Evolutionary conservation across 2,113 vertebrate species (phyloP).

Genomic region (Neodon shergylaensis): DNA sequence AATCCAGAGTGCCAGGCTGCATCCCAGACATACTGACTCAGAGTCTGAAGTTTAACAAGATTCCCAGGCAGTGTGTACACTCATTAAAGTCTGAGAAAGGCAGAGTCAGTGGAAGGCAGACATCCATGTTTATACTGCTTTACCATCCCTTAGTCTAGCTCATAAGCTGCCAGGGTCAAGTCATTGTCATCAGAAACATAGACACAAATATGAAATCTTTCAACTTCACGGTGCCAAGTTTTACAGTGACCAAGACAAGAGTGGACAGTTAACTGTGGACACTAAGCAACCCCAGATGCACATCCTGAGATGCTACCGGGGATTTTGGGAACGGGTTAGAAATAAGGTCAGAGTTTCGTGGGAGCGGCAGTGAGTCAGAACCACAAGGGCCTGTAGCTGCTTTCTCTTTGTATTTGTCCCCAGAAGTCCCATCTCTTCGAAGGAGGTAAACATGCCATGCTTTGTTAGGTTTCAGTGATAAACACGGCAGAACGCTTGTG

Average conservation of each 20-base stretch:
- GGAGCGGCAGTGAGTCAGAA: neutral
- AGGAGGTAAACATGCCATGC: slow-evolving; percentile 25
- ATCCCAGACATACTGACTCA: neutral
- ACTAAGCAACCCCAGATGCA: rapidly evolving
- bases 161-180: rapidly evolving
- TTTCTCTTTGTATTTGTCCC: neutral
- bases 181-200: neutral
- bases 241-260: neutral
- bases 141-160: rapidly evolving
- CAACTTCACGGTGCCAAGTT: neutral
- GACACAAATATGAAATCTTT: neutral
- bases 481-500: slow-evolving; percentile 48
- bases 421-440: neutral
- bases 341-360: neutral
- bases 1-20: neutral
- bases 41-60: neutral
- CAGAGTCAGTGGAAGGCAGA: rapidly evolving
- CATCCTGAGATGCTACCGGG: rapidly evolving
- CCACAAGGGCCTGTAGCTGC: neutral
- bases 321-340: neutral
- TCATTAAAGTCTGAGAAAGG: neutral
- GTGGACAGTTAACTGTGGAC: neutral
- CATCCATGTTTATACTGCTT: rapidly evolving
- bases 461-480: slow-evolving; percentile 56
- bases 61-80: rapidly evolving